These are phyloP conservation scores for Papilio polyxenes DNA, from an alignment of 1,140 invertebrate species.

Conservation along the genomic window DNA sequence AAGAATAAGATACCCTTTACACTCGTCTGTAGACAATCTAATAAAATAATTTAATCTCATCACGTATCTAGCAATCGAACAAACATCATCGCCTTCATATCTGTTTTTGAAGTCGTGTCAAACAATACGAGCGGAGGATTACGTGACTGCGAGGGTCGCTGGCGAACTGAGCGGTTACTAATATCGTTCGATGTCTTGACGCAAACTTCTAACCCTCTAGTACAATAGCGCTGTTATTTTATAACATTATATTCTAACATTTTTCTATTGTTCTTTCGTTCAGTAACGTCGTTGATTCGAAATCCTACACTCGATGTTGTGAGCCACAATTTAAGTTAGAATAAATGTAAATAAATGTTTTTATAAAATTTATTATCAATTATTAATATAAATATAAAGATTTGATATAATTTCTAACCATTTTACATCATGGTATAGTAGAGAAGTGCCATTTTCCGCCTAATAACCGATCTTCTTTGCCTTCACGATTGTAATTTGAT, in stretches of 20 bases:
- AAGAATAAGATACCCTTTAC: neutral
- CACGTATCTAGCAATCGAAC: constrained; percentile 24
- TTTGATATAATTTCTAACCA: no score
- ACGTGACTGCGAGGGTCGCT: constrained; percentile 6
- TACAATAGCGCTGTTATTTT: neutral
- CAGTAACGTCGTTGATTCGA: no score
- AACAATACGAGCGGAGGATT: constrained; percentile 16
- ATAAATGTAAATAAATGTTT: no score
- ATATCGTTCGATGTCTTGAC: neutral
- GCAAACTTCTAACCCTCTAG: neutral
- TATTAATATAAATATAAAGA: no score
- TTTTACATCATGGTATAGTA: no score
- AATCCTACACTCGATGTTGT: no score
- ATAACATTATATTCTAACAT: neutral
- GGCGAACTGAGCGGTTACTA: constrained; percentile 10
- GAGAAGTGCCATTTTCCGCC: no score
- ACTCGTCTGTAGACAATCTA: neutral
- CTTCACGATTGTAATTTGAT: no score
- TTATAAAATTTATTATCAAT: no score
- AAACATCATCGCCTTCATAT: constrained; percentile 15
- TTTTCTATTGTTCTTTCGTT: no score
- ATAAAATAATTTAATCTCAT: constrained; percentile 28
- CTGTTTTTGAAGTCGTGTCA: constrained; percentile 28
- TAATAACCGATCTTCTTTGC: no score
- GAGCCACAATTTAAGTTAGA: no score